Conservation (phyloP, 2,113 vertebrate species). For the Bubo bubo region DNA sequence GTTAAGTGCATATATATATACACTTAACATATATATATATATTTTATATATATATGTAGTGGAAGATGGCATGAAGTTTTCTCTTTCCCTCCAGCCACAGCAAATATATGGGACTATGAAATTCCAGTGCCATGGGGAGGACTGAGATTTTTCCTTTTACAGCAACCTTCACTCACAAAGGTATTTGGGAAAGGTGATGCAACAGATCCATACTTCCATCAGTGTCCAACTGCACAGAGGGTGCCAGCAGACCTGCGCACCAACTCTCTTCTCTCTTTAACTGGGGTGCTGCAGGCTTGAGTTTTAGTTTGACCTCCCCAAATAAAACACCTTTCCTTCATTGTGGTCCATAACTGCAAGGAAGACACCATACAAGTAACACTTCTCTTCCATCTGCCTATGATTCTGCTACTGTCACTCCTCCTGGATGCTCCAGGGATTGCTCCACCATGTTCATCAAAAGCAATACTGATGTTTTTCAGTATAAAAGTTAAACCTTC, state of each 20-base stretch:
- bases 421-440: background rate
- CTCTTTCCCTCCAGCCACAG: background rate
- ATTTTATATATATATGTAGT: background rate
- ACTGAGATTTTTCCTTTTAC: background rate
- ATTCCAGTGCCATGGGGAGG: background rate
- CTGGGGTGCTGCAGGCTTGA: background rate
- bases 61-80: background rate
- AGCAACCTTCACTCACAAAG: background rate
- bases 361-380: background rate
- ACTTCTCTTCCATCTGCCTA: background rate
- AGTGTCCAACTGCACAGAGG: background rate
- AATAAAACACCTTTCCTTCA: background rate
- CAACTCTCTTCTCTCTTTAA: background rate
- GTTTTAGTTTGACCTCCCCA: background rate
- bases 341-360: background rate
- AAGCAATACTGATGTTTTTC: background rate
- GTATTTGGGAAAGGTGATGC: background rate
- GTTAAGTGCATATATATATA: background rate
- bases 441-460: background rate
- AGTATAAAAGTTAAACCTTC: background rate
- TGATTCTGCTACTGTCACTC: fast-evolving
- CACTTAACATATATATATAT: background rate
- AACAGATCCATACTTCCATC: background rate
- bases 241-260: background rate
- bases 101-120: background rate